phyloP scores from a whole-genome alignment of 2,797 vertebrate genomes.

The Sternarchorhynchus goeldii region DNA sequence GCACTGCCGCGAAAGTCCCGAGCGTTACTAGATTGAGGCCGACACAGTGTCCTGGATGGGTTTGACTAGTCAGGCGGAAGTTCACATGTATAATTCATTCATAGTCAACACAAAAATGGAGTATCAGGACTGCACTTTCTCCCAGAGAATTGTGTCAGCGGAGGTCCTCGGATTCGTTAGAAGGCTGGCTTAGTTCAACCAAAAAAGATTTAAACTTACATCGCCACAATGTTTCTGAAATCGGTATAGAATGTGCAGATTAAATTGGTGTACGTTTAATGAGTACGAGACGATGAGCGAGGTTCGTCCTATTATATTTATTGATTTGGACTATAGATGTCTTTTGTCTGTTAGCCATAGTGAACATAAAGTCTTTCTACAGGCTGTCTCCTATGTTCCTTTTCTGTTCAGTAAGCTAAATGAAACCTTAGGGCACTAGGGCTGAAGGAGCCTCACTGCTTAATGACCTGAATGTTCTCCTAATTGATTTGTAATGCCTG shows the following conservation, averaged over 20 bases:
- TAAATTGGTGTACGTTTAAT: background rate
- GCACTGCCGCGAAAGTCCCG: background rate
- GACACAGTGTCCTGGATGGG: background rate
- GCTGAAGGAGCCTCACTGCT: conserved; percentile 21
- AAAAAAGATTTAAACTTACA: background rate
- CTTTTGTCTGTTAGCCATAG: background rate
- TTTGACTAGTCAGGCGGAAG: conserved; percentile 15
- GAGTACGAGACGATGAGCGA: background rate
- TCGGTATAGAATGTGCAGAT: background rate
- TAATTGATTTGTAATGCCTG: conserved; percentile 70
- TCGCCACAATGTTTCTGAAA: background rate
- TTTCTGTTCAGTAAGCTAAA: conserved; percentile 69
- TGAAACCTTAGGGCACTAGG: conserved; percentile 65
- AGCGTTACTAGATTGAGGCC: background rate
- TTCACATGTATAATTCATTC: conserved; percentile 20
- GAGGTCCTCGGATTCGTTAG: background rate
- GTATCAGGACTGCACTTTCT: background rate
- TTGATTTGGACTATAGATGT: conserved; percentile 3
- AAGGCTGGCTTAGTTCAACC: background rate
- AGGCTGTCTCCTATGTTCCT: conserved; percentile 59
- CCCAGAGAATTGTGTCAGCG: background rate
- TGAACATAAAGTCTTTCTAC: conserved; percentile 49
- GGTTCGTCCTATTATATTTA: conserved; percentile 19
- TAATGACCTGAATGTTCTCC: conserved; percentile 57
- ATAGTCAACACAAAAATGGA: conserved; percentile 15